A percentile compares a stretch with the other conserved stretches of the same genome.
Evolutionary conservation across 2,888 invertebrate species (phyloP).

Genomic region (Nomada hirtipes): DNA sequence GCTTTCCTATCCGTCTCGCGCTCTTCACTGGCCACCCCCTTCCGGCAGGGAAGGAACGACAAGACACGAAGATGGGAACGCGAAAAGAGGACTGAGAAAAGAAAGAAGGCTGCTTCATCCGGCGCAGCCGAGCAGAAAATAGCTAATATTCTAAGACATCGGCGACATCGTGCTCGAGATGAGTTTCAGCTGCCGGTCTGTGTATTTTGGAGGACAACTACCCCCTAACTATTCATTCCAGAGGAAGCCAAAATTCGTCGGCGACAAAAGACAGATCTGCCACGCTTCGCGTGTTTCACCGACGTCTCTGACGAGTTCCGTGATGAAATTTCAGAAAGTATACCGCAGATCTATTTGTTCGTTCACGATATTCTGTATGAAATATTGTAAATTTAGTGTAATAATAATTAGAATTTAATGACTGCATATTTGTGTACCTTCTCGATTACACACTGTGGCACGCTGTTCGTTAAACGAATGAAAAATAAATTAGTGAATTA

Average conservation of each 20-base stretch:
- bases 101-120: conserved; percentile 62
- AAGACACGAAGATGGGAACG: background rate
- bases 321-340: background rate
- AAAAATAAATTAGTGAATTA: too few species aligned
- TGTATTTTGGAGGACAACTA: conserved; percentile 53
- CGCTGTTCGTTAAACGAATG: too few species aligned
- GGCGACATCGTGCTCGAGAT: conserved; percentile 65
- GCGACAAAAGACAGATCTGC: conserved; percentile 44
- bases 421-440: too few species aligned
- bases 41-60: conserved; percentile 13
- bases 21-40: conserved; percentile 10
- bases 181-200: conserved; percentile 60
- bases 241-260: conserved; percentile 55
- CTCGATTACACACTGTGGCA: too few species aligned
- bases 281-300: conserved; percentile 14
- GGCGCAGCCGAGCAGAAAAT: conserved; percentile 78
- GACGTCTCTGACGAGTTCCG: background rate
- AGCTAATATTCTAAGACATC: conserved; percentile 79
- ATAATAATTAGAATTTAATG: too few species aligned
- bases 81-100: conserved; percentile 16
- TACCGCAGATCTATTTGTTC: background rate
- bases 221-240: conserved; percentile 31
- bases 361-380: too few species aligned
- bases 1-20: conserved; percentile 4
- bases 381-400: background rate